Evolutionary conservation across 2,797 vertebrate species (phyloP).

Genomic region (Sylvilagus floridanus): DNA sequence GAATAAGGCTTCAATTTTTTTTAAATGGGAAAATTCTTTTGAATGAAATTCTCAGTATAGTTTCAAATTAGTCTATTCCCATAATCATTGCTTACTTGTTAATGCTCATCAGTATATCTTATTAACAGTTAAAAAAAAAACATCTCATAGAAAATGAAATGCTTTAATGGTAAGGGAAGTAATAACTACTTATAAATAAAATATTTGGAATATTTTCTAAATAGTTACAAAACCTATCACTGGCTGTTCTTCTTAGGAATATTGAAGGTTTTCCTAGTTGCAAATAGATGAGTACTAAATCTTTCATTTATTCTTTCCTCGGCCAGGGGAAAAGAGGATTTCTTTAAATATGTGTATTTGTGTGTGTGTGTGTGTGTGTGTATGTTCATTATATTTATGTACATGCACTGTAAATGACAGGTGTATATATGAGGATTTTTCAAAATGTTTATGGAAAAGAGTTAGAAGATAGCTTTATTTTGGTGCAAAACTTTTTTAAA

Average conservation of each 20-base stretch:
- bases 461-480: no score
- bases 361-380: background rate
- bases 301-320: background rate
- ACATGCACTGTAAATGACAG: background rate
- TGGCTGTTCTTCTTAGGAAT: background rate
- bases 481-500: no score
- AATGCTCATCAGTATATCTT: background rate
- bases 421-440: no score
- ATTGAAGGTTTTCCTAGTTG: background rate
- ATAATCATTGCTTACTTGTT: background rate
- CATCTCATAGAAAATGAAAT: background rate
- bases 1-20: constrained; percentile 22
- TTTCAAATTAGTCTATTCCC: background rate
- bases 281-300: background rate
- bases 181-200: background rate
- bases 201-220: constrained; percentile 2
- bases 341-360: background rate
- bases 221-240: background rate
- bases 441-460: no score
- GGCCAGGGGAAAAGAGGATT: background rate
- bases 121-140: background rate
- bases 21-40: constrained; percentile 40
- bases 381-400: background rate
- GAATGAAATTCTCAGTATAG: background rate
- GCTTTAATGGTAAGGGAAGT: background rate